These are phyloP conservation scores for Eremobia ochroleuca DNA, from an alignment of 2,888 invertebrate genomes.

Conservation along the genomic window DNA sequence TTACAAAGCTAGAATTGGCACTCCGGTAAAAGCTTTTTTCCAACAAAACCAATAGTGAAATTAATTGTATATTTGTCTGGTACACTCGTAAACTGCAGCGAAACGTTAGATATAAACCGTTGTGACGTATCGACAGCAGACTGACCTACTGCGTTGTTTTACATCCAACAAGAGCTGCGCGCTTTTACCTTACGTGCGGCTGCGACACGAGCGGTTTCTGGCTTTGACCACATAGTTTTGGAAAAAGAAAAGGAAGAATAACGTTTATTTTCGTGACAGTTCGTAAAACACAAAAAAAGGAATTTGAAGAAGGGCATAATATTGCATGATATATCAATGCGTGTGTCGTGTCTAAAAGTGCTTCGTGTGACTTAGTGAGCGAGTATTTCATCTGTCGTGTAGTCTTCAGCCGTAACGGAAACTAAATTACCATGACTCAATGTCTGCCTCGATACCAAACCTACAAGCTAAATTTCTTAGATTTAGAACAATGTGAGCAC, in stretches of 20 bases:
- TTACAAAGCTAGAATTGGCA: constrained; percentile 2
- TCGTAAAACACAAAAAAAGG: no score
- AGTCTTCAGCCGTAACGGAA: no score
- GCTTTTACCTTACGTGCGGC: constrained; percentile 31
- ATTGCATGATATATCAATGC: no score
- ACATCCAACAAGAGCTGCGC: constrained; percentile 2
- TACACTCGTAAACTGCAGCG: background rate
- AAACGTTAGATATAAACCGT: background rate
- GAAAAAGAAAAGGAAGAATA: no score
- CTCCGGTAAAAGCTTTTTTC: constrained; percentile 10
- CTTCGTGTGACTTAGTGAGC: no score
- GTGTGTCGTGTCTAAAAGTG: background rate
- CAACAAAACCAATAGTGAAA: constrained; percentile 17
- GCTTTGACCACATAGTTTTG: background rate
- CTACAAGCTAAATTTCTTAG: no score
- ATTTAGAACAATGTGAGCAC: no score
- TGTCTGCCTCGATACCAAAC: no score
- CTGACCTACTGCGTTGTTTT: constrained; percentile 46
- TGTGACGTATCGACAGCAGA: constrained; percentile 31
- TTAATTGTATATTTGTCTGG: constrained; percentile 16
- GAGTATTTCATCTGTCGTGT: no score
- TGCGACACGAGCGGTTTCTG: constrained; percentile 9
- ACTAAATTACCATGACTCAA: no score
- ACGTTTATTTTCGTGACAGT: no score
- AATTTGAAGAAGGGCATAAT: no score